A percentile compares a stretch with the other conserved stretches of the same genome.
Conservation (phyloP, 2,113 vertebrate species). For the Oxyruncus cristatus region DNA sequence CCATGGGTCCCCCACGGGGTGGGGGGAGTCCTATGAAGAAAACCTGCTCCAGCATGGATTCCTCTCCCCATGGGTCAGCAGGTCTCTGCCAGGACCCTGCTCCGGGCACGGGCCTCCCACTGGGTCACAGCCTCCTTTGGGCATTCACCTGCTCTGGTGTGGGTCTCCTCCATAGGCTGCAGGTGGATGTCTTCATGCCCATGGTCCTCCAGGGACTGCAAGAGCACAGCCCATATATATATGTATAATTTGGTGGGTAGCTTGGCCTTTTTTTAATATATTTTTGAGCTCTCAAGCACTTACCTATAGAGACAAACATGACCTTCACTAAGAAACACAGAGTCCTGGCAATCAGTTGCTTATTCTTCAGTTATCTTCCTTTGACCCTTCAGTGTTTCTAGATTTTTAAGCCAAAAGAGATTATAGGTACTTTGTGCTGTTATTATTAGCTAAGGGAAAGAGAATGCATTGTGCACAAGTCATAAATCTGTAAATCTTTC, state of each 20-base stretch:
- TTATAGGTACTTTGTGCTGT: not conserved
- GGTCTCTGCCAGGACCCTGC: not conserved
- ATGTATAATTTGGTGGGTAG: not conserved
- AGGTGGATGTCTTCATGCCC: not conserved
- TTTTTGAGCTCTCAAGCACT: not conserved
- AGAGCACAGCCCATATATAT: no score
- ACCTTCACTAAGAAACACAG: not conserved
- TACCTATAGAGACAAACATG: not conserved
- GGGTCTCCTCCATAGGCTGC: not conserved
- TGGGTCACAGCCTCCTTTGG: not conserved
- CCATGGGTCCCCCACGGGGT: not conserved
- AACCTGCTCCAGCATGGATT: not conserved
- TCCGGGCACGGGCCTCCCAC: not conserved
- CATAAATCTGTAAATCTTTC: not conserved
- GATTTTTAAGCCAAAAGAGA: not conserved
- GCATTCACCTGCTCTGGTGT: not conserved
- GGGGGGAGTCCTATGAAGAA: not conserved
- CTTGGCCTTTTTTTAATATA: not conserved
- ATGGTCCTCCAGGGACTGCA: not conserved
- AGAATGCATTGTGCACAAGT: not conserved
- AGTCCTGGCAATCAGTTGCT: not conserved
- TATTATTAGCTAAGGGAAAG: not conserved
- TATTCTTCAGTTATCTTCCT: not conserved
- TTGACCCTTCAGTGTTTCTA: not conserved
- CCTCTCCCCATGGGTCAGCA: not conserved